These are phyloP conservation scores for Pterobdella sp. DNA, from an alignment of 2,888 invertebrate species.

Conservation along the genomic window DNA sequence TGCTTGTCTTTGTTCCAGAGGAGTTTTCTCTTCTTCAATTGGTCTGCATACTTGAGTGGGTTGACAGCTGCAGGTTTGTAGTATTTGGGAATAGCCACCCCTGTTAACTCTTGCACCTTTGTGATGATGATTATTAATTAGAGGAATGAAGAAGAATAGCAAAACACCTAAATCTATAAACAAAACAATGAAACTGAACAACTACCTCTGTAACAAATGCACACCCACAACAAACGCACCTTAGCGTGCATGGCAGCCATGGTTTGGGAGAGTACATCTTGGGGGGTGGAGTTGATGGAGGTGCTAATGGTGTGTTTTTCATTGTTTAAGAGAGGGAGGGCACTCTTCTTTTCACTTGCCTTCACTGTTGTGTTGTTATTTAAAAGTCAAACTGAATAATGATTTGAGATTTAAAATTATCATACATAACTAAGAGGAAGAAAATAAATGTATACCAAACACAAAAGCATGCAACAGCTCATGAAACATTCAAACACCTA, in stretches of 20 bases:
- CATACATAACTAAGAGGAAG: too few relatives aligned
- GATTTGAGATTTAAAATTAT: neutral
- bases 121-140: neutral
- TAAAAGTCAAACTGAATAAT: neutral
- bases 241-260: constrained; percentile 52
- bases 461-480: neutral
- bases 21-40: constrained; percentile 81
- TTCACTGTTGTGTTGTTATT: constrained; percentile 32
- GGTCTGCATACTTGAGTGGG: constrained; percentile 66
- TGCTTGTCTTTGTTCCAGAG: constrained; percentile 61
- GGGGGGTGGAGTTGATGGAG: constrained; percentile 46
- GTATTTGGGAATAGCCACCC: constrained; percentile 61
- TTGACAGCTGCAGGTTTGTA: constrained; percentile 69
- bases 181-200: neutral
- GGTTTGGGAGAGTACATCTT: constrained; percentile 50
- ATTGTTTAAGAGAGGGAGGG: constrained; percentile 42
- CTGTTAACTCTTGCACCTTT: constrained; percentile 52
- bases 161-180: neutral
- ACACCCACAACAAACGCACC: constrained; percentile 36
- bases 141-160: neutral
- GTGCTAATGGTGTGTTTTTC: constrained; percentile 37
- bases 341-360: constrained; percentile 43
- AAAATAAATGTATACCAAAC: neutral
- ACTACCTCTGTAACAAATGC: neutral
- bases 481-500: too few relatives aligned